phyloP scores from a whole-genome alignment of 1,140 invertebrate genomes.

The Callitettix versicolor region DNA sequence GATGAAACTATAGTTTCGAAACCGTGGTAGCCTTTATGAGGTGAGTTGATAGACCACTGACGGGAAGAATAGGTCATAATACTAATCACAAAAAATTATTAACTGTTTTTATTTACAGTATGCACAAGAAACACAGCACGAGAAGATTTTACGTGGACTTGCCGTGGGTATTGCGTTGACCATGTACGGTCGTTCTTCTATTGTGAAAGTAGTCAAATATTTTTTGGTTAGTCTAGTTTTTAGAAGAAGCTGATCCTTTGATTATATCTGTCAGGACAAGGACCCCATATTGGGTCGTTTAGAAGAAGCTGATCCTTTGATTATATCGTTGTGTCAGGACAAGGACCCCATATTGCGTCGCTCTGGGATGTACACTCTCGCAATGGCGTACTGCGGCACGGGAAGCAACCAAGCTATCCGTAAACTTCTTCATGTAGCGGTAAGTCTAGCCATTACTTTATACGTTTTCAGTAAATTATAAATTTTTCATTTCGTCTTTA shows the following conservation, averaged over 20 bases:
- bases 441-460: no score
- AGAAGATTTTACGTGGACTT: slow-evolving; percentile 92
- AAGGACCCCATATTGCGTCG: slow-evolving; percentile 81
- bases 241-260: slow-evolving; percentile 93
- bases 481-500: no score
- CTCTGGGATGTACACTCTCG: slow-evolving; percentile 94
- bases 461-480: no score
- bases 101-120: slow-evolving; percentile 41
- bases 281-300: slow-evolving; percentile 78
- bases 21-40: no score
- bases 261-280: slow-evolving; percentile 78
- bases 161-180: slow-evolving; percentile 92
- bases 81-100: no score
- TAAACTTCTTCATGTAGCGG: slow-evolving; percentile 89
- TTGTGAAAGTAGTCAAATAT: no score
- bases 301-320: slow-evolving; percentile 91
- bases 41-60: no score
- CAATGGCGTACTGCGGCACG: slow-evolving; percentile 97
- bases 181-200: slow-evolving; percentile 86
- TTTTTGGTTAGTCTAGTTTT: no score
- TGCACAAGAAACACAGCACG: slow-evolving; percentile 90
- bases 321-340: slow-evolving; percentile 73
- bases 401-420: slow-evolving; percentile 94
- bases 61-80: no score
- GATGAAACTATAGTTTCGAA: no score